phyloP scores from a whole-genome alignment of 2,797 vertebrate species.

The Spondyliosoma cantharus region DNA sequence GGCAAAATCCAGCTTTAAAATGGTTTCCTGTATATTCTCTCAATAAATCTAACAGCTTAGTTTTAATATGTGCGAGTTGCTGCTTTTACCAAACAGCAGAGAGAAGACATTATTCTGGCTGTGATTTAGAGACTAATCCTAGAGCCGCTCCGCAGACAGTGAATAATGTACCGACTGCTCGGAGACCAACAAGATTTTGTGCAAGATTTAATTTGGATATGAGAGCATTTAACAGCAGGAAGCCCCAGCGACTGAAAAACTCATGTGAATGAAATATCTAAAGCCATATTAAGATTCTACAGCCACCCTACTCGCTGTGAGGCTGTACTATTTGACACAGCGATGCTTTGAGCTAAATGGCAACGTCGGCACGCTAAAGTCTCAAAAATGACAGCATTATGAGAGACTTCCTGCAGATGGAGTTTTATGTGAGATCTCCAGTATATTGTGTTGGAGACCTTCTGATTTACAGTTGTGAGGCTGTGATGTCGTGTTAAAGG shows the following conservation, averaged over 20 bases:
- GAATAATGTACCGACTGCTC: slow-evolving; percentile 13
- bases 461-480: background rate
- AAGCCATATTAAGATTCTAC: background rate
- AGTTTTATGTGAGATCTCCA: too few relatives aligned
- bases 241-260: background rate
- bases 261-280: background rate
- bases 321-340: too few relatives aligned
- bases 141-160: slow-evolving; percentile 11
- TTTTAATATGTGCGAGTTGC: background rate
- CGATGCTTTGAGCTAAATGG: background rate
- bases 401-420: too few relatives aligned
- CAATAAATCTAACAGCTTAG: background rate
- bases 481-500: background rate
- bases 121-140: slow-evolving; percentile 15
- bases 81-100: background rate
- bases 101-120: slow-evolving; percentile 14
- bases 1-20: background rate
- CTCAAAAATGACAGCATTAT: background rate
- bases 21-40: background rate
- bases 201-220: background rate
- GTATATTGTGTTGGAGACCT: too few relatives aligned
- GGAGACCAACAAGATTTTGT: background rate
- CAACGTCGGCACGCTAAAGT: background rate
- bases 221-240: slow-evolving; percentile 1
- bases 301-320: background rate